Percentiles rank a stretch among this genome's conserved stretches.
Evolutionary conservation across 2,113 vertebrate species (phyloP).

Genomic region (Leuciscus idus): DNA sequence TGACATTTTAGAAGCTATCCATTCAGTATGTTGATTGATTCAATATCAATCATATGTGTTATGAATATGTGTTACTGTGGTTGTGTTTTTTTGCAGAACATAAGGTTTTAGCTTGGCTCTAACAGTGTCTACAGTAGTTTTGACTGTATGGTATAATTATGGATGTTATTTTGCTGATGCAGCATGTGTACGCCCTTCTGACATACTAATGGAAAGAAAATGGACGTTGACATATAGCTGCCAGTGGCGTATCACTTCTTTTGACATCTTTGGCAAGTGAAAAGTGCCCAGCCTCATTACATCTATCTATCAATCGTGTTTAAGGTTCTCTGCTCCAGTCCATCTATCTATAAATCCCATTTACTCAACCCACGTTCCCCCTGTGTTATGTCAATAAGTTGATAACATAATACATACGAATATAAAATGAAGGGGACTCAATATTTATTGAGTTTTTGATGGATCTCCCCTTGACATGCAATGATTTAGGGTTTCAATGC

Average conservation of each 20-base stretch:
- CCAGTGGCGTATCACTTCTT: constrained; percentile 40
- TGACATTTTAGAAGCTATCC: too few species aligned
- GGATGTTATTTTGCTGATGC: neutral
- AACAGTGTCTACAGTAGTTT: neutral
- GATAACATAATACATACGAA: constrained; percentile 23
- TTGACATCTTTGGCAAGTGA: constrained; percentile 30
- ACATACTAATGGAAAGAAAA: constrained; percentile 18
- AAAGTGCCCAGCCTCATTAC: constrained; percentile 18
- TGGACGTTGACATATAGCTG: constrained; percentile 17
- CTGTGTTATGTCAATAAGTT: constrained; percentile 38
- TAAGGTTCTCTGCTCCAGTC: constrained; percentile 27
- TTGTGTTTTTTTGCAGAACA: neutral
- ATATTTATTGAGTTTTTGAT: constrained; percentile 46
- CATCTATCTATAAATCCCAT: constrained; percentile 44
- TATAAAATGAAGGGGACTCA: constrained; percentile 31
- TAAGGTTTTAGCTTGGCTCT: neutral
- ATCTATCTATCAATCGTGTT: constrained; percentile 44
- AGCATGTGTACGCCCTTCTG: neutral
- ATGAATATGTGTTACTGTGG: neutral
- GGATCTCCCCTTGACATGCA: constrained; percentile 17
- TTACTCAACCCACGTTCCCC: constrained; percentile 30
- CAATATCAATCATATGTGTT: neutral
- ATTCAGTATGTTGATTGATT: too few species aligned
- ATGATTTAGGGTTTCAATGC: constrained; percentile 37
- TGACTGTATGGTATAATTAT: neutral